Percentiles rank a stretch among this genome's conserved stretches.
These are phyloP conservation scores for Drosophila albomicans DNA, from an alignment of 1,140 invertebrate species.

Conservation along the genomic window DNA sequence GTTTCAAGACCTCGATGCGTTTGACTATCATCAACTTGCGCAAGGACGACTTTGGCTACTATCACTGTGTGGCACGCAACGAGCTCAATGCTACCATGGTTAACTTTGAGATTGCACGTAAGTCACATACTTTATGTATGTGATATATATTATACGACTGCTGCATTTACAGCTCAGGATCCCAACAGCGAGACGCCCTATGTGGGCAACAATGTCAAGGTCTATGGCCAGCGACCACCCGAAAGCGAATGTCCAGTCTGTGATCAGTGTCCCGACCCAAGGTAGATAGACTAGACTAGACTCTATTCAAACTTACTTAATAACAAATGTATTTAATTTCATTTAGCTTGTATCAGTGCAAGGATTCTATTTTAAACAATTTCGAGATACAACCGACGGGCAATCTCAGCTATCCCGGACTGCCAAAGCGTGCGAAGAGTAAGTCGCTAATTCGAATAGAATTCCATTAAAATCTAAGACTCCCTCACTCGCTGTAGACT, in stretches of 20 bases:
- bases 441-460: constrained; percentile 40
- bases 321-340: not conserved
- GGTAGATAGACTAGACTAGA: constrained; percentile 37
- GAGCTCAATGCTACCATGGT: constrained; percentile 91
- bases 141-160: not conserved
- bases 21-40: constrained; percentile 90
- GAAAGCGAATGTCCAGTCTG: constrained; percentile 87
- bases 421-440: constrained; percentile 87
- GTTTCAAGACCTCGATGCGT: constrained; percentile 87
- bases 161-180: constrained; percentile 67
- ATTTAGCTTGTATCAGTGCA: constrained; percentile 86
- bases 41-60: constrained; percentile 89
- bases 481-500: constrained; percentile 87
- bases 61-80: constrained; percentile 94
- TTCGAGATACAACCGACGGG: constrained; percentile 87
- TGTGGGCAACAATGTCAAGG: constrained; percentile 82
- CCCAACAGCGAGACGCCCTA: constrained; percentile 81
- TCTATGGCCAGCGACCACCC: constrained; percentile 87
- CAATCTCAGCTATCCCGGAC: constrained; percentile 86
- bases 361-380: constrained; percentile 87
- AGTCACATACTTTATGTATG: constrained; percentile 49
- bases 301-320: not conserved
- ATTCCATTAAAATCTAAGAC: not conserved
- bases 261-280: constrained; percentile 86
- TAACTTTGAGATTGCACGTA: constrained; percentile 90